Evolutionary conservation across 1,140 invertebrate species (phyloP), one percentile per base, ranked within the genome.

Genomic region (Brachionus calyciflorus): DNA sequence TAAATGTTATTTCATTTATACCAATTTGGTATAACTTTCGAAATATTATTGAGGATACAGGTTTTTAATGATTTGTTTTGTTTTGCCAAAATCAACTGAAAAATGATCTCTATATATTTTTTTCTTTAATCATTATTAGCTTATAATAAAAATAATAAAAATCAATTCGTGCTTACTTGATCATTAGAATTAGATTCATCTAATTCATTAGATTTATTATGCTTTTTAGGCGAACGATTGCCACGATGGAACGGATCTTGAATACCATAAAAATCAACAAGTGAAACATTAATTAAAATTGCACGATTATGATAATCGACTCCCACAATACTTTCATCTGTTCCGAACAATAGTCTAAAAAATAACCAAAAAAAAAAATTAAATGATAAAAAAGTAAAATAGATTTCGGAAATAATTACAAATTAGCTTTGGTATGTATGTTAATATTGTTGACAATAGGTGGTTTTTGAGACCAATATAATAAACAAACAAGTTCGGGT

Each of bases 371-470:
- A n/a, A 37, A 37, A 37, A 37, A 37, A 37, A 37, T 37, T 5
- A 37, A 5, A 37, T 37, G 33, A 28, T 17, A 14, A 19, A 46
- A 28, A n/a, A 14, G n/a, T n/a, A n/a, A n/a, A n/a, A n/a, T n/a
- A n/a, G n/a, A n/a, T n/a, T n/a, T n/a, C n/a, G n/a, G n/a, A n/a
- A n/a, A n/a, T n/a, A 91, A 92, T 92, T 88, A 96, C 93, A 99
- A 87, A 83, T 94, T 94, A 87, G 95, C 96, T 28, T 92, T 92
- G 79, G 95, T 96, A 85, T 97, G 98, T 82, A 98, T 88, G 80
- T 91, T 91, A 80, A 98, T 89, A 77, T 92, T 90, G 76, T 93
- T 91, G 70, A 97, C 92, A 81, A 90, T 89, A 79, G 91, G 90
- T 33, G 92, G 89, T 55, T 90, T 87, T 82, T 91, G 90, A 75